Evolutionary conservation across 2,113 vertebrate genomes (phyloP).

Genomic region (Triplophysa dalaica): DNA sequence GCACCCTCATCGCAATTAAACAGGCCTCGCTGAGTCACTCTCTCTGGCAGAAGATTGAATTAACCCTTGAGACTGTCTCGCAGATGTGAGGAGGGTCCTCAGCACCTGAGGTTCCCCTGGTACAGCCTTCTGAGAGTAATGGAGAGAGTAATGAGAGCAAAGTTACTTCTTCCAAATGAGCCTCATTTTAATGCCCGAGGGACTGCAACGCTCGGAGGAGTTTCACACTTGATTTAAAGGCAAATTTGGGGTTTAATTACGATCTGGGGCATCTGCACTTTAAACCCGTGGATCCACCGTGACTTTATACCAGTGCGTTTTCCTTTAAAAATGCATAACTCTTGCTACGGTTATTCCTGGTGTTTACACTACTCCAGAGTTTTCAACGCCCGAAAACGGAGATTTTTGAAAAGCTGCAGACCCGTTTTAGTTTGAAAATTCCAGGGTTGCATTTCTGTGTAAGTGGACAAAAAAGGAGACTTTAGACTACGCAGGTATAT

Average conservation of each 20-base stretch:
- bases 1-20: too few species aligned
- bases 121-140: neutral
- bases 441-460: too few species aligned
- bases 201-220: slow-evolving; percentile 35
- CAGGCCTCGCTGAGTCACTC: slow-evolving; percentile 20
- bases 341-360: too few species aligned
- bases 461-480: too few species aligned
- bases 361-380: too few species aligned
- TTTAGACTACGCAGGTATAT: too few species aligned
- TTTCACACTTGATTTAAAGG: slow-evolving; percentile 67
- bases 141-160: slow-evolving; percentile 21
- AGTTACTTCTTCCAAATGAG: slow-evolving; percentile 20
- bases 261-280: slow-evolving; percentile 50
- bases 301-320: too few species aligned
- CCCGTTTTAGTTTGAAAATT: too few species aligned
- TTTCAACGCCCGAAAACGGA: too few species aligned
- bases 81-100: slow-evolving; percentile 20
- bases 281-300: neutral
- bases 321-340: too few species aligned
- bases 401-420: too few species aligned
- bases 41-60: slow-evolving; percentile 36
- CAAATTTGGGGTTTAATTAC: slow-evolving; percentile 65
- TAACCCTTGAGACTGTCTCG: slow-evolving; percentile 23
- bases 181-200: slow-evolving; percentile 4
- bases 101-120: neutral